Conservation (phyloP, 2,797 vertebrate species). For the Balearica regulorum region DNA sequence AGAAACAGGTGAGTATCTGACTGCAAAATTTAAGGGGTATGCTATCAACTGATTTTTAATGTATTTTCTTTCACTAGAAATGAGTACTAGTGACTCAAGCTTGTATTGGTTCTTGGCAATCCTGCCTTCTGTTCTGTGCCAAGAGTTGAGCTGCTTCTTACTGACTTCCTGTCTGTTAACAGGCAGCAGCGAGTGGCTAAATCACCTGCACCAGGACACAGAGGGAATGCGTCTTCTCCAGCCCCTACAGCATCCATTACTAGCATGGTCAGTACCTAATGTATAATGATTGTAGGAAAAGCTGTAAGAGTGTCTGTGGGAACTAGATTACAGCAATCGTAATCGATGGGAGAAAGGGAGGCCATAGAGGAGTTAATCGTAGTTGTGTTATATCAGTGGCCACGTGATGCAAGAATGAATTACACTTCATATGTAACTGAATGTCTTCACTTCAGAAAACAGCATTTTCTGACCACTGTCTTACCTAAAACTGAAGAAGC, state of each 20-base stretch:
- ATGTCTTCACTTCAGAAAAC: not conserved
- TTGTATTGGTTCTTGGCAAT: not conserved
- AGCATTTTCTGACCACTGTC: not conserved
- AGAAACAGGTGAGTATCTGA: conserved; percentile 80
- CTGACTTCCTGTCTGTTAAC: not conserved
- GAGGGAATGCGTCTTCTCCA: conserved; percentile 86
- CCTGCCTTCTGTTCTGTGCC: not conserved
- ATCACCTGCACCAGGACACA: conserved; percentile 86
- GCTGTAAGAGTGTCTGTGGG: not conserved
- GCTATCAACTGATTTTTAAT: not conserved
- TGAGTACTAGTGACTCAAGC: not conserved
- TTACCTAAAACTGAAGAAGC: not conserved
- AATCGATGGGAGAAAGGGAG: accelerated
- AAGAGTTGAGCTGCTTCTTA: not conserved
- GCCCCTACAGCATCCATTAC: conserved; percentile 84
- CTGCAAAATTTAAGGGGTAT: not conserved
- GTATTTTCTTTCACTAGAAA: not conserved
- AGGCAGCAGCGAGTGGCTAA: conserved; percentile 85
- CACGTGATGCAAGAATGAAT: accelerated
- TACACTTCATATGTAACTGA: not conserved
- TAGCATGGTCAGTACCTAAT: conserved; percentile 86
- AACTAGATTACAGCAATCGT: not conserved
- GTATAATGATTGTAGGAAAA: not conserved
- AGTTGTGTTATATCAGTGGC: accelerated
- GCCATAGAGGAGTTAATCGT: accelerated